Conservation (phyloP, 2,888 invertebrate species). For the Nezara viridula region DNA sequence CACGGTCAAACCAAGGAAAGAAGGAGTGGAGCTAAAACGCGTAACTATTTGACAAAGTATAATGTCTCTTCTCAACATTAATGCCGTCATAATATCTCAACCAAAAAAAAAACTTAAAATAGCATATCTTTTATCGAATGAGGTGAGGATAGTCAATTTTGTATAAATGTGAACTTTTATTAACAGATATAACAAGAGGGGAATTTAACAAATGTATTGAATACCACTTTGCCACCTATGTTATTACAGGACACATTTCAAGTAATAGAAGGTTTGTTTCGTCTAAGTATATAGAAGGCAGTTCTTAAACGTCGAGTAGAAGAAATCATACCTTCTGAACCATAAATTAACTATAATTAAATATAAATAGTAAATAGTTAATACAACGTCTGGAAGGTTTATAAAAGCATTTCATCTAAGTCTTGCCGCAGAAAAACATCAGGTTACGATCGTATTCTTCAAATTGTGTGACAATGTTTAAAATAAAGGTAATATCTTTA, state of each 20-base stretch:
- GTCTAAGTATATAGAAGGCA: neutral
- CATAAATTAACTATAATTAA: neutral
- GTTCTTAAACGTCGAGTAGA: neutral
- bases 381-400: neutral
- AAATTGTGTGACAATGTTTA: neutral
- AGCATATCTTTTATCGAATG: too few species aligned
- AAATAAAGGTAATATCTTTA: neutral
- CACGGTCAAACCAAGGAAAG: too few species aligned
- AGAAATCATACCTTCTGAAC: neutral
- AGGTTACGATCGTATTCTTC: neutral
- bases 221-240: neutral
- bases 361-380: neutral
- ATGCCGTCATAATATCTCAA: too few species aligned
- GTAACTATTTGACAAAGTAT: too few species aligned
- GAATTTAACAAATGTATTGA: neutral
- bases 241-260: neutral
- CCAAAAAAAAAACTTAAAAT: too few species aligned
- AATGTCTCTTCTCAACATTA: too few species aligned
- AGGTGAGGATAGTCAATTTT: neutral
- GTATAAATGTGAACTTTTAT: neutral
- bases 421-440: neutral
- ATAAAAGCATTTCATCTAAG: neutral
- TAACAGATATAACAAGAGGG: neutral
- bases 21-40: too few species aligned
- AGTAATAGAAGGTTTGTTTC: neutral